A percentile compares a stretch with the other conserved stretches of the same genome.
Conservation (phyloP, 2,888 invertebrate species). For the Eupithecia inturbata region DNA sequence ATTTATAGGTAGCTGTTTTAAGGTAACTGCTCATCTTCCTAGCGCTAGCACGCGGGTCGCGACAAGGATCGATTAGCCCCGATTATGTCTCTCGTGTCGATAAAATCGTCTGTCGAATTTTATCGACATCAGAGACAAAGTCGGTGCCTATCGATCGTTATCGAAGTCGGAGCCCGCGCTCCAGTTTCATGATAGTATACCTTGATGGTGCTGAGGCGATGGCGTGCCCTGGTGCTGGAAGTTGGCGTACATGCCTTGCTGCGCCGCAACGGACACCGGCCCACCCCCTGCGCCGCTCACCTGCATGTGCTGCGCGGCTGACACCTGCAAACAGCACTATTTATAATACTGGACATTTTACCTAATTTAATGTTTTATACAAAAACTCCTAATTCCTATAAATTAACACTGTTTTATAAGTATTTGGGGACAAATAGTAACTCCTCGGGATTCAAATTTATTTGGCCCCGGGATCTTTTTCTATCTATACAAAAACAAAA, state of each 20-base stretch:
- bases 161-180: neutral
- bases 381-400: no score
- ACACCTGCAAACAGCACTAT: constrained; percentile 85
- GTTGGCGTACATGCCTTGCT: constrained; percentile 90
- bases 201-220: constrained; percentile 76
- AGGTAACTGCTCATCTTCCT: neutral
- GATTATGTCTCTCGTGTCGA: neutral
- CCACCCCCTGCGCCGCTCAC: constrained; percentile 87
- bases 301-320: constrained; percentile 94
- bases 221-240: constrained; percentile 80
- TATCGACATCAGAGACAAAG: neutral
- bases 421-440: no score
- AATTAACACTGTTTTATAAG: no score
- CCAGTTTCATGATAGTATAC: constrained; percentile 8
- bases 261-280: constrained; percentile 91
- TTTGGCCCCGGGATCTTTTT: no score
- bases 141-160: neutral
- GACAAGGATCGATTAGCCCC: neutral
- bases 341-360: no score
- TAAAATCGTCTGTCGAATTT: neutral
- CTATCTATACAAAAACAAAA: no score
- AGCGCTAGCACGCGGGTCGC: neutral
- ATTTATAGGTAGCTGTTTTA: neutral
- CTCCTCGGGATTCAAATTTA: no score
- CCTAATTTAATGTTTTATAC: no score